Conservation (phyloP, 2,888 invertebrate genomes). For the Hirudinaria manillensis region DNA sequence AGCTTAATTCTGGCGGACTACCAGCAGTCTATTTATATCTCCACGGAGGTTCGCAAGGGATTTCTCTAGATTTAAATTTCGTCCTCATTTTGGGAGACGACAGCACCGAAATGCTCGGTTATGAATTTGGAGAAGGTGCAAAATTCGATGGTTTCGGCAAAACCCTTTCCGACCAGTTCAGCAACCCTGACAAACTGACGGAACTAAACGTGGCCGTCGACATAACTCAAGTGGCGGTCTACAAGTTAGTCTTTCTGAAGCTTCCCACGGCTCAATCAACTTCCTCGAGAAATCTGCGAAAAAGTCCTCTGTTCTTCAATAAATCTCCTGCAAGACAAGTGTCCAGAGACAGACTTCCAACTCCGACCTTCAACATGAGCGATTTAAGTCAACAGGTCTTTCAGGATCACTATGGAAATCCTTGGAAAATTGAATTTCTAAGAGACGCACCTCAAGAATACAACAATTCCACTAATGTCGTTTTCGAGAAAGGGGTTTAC, state of each 20-base stretch:
- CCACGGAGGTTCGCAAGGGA: conserved; percentile 34
- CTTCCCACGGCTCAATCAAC: not conserved
- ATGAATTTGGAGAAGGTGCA: conserved; percentile 42
- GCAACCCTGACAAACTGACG: conserved; percentile 34
- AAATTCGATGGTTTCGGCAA: conserved; percentile 43
- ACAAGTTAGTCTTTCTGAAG: conserved; percentile 32
- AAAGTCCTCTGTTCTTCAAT: conserved; percentile 13
- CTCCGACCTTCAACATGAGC: not conserved
- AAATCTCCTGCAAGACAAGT: not conserved
- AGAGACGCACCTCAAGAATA: conserved; percentile 12
- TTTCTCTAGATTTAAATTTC: conserved; percentile 39
- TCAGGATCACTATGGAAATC: conserved; percentile 42
- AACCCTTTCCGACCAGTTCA: conserved; percentile 37
- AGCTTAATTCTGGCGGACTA: conserved; percentile 38
- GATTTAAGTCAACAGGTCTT: conserved; percentile 35
- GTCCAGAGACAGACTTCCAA: conserved; percentile 18
- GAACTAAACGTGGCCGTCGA: conserved; percentile 39
- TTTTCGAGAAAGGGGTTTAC: conserved; percentile 41
- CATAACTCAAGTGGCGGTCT: conserved; percentile 35
- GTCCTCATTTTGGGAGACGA: conserved; percentile 38
- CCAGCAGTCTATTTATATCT: conserved; percentile 42
- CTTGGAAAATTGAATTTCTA: conserved; percentile 38
- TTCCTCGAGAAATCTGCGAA: not conserved
- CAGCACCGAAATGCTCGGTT: conserved; percentile 39
- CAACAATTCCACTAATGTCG: conserved; percentile 31